A percentile compares a stretch with the other conserved stretches of the same genome.
phyloP scores from a whole-genome alignment of 2,797 vertebrate genomes.

The Eptatretus atami region DNA sequence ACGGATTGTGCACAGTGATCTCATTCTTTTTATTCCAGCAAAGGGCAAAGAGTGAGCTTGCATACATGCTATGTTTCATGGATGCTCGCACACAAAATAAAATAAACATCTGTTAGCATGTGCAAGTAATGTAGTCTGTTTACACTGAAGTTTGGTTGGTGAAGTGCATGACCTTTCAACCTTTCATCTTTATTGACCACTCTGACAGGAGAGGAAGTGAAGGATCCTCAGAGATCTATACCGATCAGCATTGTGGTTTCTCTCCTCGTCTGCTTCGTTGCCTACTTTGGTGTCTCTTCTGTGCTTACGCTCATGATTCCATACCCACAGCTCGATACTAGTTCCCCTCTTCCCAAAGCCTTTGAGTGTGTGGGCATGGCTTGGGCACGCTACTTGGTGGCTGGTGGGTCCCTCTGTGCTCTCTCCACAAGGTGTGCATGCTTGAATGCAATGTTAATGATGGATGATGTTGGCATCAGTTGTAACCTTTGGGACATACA shows the following conservation, averaged over 20 bases:
- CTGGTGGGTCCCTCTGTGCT: conserved; percentile 59
- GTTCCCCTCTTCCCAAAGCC: conserved; percentile 56
- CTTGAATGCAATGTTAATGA: conserved; percentile 6
- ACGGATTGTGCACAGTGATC: no score
- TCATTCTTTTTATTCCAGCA: no score
- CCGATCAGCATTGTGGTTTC: conserved; percentile 65
- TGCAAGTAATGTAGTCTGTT: no score
- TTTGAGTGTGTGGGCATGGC: conserved; percentile 43
- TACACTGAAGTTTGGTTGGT: no score
- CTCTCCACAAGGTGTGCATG: conserved; percentile 52
- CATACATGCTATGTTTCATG: no score
- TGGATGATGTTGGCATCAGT: no score
- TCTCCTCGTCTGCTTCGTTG: conserved; percentile 62
- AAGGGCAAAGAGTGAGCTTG: no score
- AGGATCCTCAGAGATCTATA: conserved; percentile 62
- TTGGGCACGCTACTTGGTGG: conserved; percentile 49
- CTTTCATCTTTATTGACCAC: neutral
- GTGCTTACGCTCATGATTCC: conserved; percentile 87
- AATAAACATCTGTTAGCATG: no score
- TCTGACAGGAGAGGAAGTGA: conserved; percentile 52
- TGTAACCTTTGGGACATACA: no score
- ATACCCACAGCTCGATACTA: conserved; percentile 35
- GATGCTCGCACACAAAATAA: no score
- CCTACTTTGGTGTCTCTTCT: conserved; percentile 65
- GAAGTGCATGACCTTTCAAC: no score